Conservation (phyloP, 2,113 vertebrate genomes). For the Arenaria interpres region DNA sequence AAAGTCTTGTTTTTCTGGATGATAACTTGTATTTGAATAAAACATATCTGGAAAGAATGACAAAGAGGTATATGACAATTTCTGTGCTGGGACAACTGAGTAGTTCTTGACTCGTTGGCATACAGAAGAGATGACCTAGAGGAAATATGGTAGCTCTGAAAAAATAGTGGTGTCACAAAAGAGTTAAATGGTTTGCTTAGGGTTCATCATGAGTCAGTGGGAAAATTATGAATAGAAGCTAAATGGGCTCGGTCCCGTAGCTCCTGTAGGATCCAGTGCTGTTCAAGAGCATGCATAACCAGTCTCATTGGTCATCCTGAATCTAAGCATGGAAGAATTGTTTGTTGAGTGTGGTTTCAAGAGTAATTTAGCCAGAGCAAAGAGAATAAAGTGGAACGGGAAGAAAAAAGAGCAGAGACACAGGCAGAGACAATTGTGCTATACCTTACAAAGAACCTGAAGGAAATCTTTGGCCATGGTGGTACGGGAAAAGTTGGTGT, state of each 20-base stretch:
- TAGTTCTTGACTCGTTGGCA: neutral
- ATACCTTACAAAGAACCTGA: neutral
- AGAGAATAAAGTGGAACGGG: neutral
- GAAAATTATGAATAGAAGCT: neutral
- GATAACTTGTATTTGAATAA: neutral
- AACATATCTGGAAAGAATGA: neutral
- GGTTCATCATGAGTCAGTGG: neutral
- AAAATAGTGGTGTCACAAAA: neutral
- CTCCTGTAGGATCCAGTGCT: neutral
- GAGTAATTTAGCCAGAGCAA: neutral
- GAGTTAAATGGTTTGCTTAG: neutral
- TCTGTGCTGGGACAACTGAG: neutral
- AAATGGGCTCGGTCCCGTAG: neutral
- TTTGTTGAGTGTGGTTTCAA: neutral
- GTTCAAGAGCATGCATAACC: neutral
- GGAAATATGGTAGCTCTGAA: neutral
- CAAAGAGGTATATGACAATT: neutral
- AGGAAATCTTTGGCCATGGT: neutral
- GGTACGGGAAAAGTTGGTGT: neutral
- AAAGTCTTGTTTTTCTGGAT: neutral
- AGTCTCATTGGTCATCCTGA: neutral
- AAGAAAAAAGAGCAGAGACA: neutral
- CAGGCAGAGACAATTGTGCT: neutral
- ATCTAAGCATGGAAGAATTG: neutral
- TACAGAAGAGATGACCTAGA: neutral